phyloP scores from a whole-genome alignment of 1,140 invertebrate genomes.

The Myzus persicae region DNA sequence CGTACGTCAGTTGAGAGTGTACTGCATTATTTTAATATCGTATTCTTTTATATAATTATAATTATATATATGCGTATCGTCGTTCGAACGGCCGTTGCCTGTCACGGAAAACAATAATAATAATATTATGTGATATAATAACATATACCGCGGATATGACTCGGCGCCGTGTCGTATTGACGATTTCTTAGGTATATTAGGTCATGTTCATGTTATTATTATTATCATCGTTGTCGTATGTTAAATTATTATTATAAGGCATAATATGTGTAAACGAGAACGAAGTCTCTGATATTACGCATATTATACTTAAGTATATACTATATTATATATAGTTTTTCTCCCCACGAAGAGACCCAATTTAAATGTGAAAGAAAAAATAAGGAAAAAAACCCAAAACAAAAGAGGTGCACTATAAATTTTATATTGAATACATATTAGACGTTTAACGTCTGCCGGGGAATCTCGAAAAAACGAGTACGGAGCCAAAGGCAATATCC shows the following conservation, averaged over 20 bases:
- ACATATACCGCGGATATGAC: no score
- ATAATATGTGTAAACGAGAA: not conserved
- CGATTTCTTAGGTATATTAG: not conserved
- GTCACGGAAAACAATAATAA: not conserved
- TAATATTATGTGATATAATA: not conserved
- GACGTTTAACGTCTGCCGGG: slow-evolving; percentile 50
- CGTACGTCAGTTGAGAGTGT: not conserved
- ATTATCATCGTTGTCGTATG: not conserved
- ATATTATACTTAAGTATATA: not conserved
- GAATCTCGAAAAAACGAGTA: slow-evolving; percentile 21
- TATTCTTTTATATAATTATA: not conserved
- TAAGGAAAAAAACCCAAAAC: not conserved
- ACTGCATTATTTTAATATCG: not conserved
- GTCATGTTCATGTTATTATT: not conserved
- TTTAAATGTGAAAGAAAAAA: slow-evolving; percentile 17
- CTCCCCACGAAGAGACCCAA: not conserved
- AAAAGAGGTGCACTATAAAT: slow-evolving; percentile 11
- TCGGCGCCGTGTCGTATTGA: not conserved
- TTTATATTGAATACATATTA: slow-evolving; percentile 42
- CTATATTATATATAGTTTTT: not conserved
- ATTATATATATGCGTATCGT: not conserved
- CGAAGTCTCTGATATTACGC: not conserved
- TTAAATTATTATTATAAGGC: slow-evolving; percentile 10
- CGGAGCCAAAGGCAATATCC: slow-evolving; percentile 37
- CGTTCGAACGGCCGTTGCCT: not conserved